A percentile compares a stretch with the other conserved stretches of the same genome.
These are phyloP conservation scores for Corythoichthys intestinalis DNA, from an alignment of 2,113 vertebrate genomes.

Conservation along the genomic window DNA sequence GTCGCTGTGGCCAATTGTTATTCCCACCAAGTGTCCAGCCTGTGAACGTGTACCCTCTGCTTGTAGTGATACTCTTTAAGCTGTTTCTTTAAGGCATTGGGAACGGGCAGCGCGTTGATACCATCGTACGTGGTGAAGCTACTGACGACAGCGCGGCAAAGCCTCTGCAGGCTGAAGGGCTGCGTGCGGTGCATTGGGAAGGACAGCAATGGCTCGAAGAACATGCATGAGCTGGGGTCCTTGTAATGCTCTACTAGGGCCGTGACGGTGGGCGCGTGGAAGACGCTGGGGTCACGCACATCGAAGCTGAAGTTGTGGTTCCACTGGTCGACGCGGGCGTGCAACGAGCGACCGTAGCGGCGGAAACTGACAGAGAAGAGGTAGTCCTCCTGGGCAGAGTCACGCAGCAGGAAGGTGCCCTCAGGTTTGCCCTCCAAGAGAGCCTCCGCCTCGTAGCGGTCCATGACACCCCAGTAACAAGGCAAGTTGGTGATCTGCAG, in stretches of 20 bases:
- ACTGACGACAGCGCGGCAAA: conserved; percentile 76
- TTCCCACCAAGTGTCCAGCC: conserved; percentile 78
- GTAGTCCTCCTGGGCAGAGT: conserved; percentile 84
- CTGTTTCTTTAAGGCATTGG: conserved; percentile 78
- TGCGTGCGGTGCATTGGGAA: conserved; percentile 73
- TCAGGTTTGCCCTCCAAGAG: conserved; percentile 78
- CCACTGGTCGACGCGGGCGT: conserved; percentile 82
- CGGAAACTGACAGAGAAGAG: conserved; percentile 84
- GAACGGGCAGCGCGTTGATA: conserved; percentile 76
- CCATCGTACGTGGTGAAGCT: conserved; percentile 77
- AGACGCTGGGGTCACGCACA: conserved; percentile 81
- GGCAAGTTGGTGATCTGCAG: conserved; percentile 75
- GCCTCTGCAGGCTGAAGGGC: conserved; percentile 77
- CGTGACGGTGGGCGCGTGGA: conserved; percentile 76
- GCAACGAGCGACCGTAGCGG: conserved; percentile 78
- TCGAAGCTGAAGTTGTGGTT: conserved; percentile 85
- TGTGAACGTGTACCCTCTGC: conserved; percentile 74
- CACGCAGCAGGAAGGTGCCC: conserved; percentile 80
- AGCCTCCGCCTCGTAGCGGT: conserved; percentile 79
- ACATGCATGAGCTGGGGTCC: conserved; percentile 83
- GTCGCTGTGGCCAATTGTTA: conserved; percentile 25
- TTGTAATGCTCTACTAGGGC: conserved; percentile 81
- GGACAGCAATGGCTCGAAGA: conserved; percentile 81
- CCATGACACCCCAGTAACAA: conserved; percentile 84
- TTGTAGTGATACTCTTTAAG: conserved; percentile 85